Base-by-base conservation (phyloP, 2,888 invertebrate genomes). In the Habrosyne pyritoides region DNA sequence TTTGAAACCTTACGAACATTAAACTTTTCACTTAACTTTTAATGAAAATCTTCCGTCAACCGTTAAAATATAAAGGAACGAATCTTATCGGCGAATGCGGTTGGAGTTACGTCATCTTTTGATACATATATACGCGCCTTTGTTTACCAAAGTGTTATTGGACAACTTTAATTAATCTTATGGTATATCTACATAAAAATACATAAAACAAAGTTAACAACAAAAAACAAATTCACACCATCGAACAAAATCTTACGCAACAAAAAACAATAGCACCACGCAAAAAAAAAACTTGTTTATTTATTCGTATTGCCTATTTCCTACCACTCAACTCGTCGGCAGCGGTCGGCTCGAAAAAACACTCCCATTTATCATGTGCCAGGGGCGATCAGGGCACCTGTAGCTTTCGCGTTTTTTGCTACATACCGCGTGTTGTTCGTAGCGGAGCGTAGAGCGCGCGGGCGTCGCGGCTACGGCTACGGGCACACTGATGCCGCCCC, bases 331-430 rank as follows among this genome's bases (percentile, higher is more conserved):
- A 78, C 73, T 72, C 67, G 74, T 75, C 67, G 70, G 67, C 75
- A 67, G 21, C 69, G 73, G 73, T 71, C 67, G 72, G 71, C 61
- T 69, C 63, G 73, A 73, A 79, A 78, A 75, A 80, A 79, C 79
- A 84, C 83, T 77, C 77, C 75, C 75, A 84, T 84, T 80, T 85
- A 83, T 83, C 77, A 84, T 83, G 75, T 67, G 73, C 57, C 18
- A 68, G 66, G 64, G 68, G 75, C 71, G 69, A 70, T 67, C 64
- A 71, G 59, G 74, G 83, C 87, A 87, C 87, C 87, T 87, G 87
- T 87, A 77, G 88, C 81, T 73, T 81, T 70, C 66, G 71, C 64
- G 68, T 73, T 77, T 82, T 79, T 78, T 78, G 75, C 75, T 74
- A 75, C 79, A 77, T 82, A 59, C 69, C 80, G 80, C 79, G 79